Evolutionary conservation across 2,888 invertebrate species (phyloP), one percentile per base, ranked within the genome.

Genomic region (Steinernema scapterisci): DNA sequence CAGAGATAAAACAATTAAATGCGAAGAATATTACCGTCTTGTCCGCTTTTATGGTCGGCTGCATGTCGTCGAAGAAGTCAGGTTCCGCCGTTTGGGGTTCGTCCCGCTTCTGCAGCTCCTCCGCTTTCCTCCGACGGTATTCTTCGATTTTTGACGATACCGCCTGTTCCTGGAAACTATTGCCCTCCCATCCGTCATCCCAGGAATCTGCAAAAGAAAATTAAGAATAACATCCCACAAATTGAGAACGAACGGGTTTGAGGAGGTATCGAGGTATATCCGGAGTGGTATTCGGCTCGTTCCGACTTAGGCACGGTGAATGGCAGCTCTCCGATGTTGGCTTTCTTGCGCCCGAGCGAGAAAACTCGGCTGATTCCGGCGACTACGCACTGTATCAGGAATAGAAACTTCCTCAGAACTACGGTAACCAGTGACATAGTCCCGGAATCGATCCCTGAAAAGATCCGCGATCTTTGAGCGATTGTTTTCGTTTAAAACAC

Each of bases 21-120:
- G 11, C 16, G 54, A 48, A 31, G 27, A 74, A 38, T 48, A 56
- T 19, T 31, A 44, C 74, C 77, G 81, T 85, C 75, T 83, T 83
- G 6, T 83, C 77, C 31, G 80, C 79, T 51, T 83, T 85, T 54
- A 86, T 80, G n/a, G 80, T 81, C 19, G 86, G 86, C 56, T 79
- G 78, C 75, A 86, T 77, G 9, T 84, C 85, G 56, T 77, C 79
- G 77, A 86, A 86, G 72, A 83, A 80, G 73, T 86, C 84, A 6
- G 76, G 77, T 70, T 82, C 83, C 16, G 78, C 77, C 11, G 74
- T 76, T 16, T 74, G 63, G n/a, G 73, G 38, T 11, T 70, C 56
- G 13, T 25, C 54, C 45, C 48, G 52, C 21, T 31, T 54, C 45
- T 70, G 71, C 51, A 56, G 63, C 38, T 71, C 48, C n/a, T 78